These are phyloP conservation scores for Aulostomus chinensis DNA, from an alignment of 2,797 vertebrate species.

Conservation along the genomic window DNA sequence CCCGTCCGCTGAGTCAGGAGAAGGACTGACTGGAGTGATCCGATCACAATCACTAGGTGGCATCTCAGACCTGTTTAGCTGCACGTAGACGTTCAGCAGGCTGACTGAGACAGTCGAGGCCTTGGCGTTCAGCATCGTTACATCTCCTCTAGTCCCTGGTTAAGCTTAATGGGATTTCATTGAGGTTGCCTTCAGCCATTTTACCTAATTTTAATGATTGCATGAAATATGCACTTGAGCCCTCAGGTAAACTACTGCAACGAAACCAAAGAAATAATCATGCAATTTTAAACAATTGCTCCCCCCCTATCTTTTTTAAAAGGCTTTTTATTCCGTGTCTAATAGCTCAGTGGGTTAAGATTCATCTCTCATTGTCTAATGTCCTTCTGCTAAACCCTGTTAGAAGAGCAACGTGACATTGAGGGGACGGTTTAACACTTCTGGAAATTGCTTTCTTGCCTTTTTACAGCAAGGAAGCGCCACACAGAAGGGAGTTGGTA, in stretches of 20 bases:
- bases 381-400: background rate
- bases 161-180: background rate
- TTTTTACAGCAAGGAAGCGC: no score
- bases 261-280: no score
- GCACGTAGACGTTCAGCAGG: background rate
- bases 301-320: no score
- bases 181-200: background rate
- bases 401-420: no score
- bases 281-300: no score
- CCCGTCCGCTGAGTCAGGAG: constrained; percentile 60
- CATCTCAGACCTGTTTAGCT: constrained; percentile 47
- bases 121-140: no score
- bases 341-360: background rate
- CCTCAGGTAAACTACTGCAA: background rate
- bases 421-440: background rate
- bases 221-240: background rate
- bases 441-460: background rate
- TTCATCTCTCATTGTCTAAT: background rate
- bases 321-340: background rate
- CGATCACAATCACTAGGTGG: constrained; percentile 58
- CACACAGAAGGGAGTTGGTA: no score
- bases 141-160: no score
- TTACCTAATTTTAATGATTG: background rate
- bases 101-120: no score
- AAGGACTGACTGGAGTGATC: constrained; percentile 32